Evolutionary conservation across 2,888 invertebrate species (phyloP).

Genomic region (Dermolepida albohirtum): DNA sequence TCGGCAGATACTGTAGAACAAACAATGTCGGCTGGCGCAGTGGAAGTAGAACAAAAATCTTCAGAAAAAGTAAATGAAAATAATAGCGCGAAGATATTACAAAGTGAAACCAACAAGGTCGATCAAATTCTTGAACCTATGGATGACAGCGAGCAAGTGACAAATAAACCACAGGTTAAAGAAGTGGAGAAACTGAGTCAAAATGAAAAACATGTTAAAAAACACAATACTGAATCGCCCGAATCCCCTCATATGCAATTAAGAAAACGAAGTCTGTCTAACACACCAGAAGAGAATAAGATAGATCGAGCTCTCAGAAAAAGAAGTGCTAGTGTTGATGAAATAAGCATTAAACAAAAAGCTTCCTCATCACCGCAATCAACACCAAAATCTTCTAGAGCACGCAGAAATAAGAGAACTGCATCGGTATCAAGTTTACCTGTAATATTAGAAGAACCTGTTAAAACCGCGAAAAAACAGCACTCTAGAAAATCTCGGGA

Average conservation of each 20-base stretch:
- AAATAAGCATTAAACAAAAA: not conserved
- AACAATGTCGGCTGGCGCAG: not conserved
- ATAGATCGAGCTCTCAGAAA: conserved; percentile 1
- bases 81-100: not conserved
- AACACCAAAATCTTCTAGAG: not conserved
- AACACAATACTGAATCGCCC: not conserved
- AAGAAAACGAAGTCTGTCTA: conserved; percentile 16
- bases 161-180: not conserved
- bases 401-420: not conserved
- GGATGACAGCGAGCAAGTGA: not conserved
- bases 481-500: no score
- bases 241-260: conserved; percentile 13
- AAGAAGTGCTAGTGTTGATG: conserved; percentile 21
- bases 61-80: not conserved
- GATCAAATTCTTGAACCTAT: not conserved
- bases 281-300: conserved; percentile 3
- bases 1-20: conserved; percentile 8
- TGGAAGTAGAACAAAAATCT: not conserved
- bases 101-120: not conserved
- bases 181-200: not conserved
- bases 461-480: not conserved
- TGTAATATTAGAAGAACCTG: conserved; percentile 15
- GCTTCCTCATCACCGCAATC: no score
- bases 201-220: not conserved
- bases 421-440: conserved; percentile 9